Conservation (phyloP, 1,140 invertebrate species). For the Cotesia glomerata region DNA sequence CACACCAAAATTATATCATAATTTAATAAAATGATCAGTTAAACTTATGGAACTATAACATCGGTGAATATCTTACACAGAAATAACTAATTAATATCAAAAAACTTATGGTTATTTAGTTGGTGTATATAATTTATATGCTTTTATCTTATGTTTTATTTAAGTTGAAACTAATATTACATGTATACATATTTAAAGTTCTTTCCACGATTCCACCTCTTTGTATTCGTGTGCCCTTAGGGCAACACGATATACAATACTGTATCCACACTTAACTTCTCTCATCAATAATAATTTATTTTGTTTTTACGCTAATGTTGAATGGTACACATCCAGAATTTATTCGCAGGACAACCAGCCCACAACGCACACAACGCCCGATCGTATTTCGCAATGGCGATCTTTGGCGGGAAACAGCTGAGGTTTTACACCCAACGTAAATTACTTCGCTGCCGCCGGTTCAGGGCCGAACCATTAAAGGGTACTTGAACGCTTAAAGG, state of each 20-base stretch:
- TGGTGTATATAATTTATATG: too few relatives aligned
- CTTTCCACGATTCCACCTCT: too few relatives aligned
- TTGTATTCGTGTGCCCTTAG: neutral
- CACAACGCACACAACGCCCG: conserved; percentile 51
- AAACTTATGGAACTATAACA: neutral
- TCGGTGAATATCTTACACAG: too few relatives aligned
- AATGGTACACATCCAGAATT: neutral
- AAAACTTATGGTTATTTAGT: too few relatives aligned
- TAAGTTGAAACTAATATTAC: too few relatives aligned
- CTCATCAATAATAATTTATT: neutral
- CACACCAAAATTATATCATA: neutral
- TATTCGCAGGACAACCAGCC: conserved; percentile 47
- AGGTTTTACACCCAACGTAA: conserved; percentile 59
- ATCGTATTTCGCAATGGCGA: conserved; percentile 66
- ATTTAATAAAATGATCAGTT: neutral
- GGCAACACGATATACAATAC: conserved; percentile 3
- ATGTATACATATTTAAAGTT: too few relatives aligned
- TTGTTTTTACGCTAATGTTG: neutral
- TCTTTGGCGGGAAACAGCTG: conserved; percentile 74
- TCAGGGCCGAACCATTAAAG: conserved; percentile 41
- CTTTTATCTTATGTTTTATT: too few relatives aligned
- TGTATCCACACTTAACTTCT: neutral
- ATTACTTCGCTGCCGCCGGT: conserved; percentile 62
- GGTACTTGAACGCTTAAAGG: neutral
- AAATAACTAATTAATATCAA: too few relatives aligned